These are phyloP conservation scores for Orthonevra nobilis DNA, from an alignment of 2,888 invertebrate species.

Conservation along the genomic window DNA sequence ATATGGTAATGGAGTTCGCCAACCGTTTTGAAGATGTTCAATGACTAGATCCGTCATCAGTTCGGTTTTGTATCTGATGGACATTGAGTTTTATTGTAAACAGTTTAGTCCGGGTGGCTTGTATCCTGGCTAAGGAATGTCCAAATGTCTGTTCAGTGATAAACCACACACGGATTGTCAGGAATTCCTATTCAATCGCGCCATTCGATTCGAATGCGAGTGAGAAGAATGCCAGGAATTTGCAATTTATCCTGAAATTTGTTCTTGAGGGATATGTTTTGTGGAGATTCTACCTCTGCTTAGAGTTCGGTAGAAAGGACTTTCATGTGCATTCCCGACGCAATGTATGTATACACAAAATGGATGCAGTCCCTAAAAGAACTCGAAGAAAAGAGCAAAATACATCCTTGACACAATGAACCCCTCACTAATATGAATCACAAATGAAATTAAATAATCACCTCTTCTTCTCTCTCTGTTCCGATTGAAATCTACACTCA, in stretches of 20 bases:
- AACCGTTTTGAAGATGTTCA: conserved; percentile 44
- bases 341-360: no score
- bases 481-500: conserved; percentile 64
- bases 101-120: conserved; percentile 20
- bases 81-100: conserved; percentile 63
- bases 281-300: no score
- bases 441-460: conserved; percentile 69
- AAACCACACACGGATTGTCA: conserved; percentile 60
- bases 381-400: no score
- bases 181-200: conserved; percentile 46
- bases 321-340: no score
- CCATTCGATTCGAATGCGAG: conserved; percentile 20
- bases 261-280: no score
- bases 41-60: conserved; percentile 62
- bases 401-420: conserved; percentile 30
- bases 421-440: conserved; percentile 28
- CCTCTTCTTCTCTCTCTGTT: conserved; percentile 17
- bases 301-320: no score
- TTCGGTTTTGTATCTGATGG: conserved; percentile 54
- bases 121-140: conserved; percentile 29
- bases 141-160: conserved; percentile 58
- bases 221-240: conserved; percentile 43
- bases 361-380: no score
- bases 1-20: conserved; percentile 52
- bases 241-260: conserved; percentile 32